phyloP scores from a whole-genome alignment of 2,888 invertebrate genomes.

The Ashinkailepas kermadecensis region DNA sequence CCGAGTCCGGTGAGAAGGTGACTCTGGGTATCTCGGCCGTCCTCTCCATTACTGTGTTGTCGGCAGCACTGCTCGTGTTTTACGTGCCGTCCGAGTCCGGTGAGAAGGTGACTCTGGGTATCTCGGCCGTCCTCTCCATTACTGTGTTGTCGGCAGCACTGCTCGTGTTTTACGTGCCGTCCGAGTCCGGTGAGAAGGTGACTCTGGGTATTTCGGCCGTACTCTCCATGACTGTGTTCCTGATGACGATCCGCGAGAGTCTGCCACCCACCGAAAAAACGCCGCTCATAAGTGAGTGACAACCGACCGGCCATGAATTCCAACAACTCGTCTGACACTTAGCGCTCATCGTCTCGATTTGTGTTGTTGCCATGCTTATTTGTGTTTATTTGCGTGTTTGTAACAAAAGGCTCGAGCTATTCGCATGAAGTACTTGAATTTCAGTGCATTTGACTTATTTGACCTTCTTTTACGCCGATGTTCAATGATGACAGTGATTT shows the following conservation, averaged over 20 bases:
- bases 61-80: constrained; percentile 70
- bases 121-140: constrained; percentile 78
- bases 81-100: constrained; percentile 82
- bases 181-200: constrained; percentile 79
- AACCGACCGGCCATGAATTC: background rate
- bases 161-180: constrained; percentile 78
- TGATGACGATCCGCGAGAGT: constrained; percentile 78
- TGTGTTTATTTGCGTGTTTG: no score
- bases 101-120: constrained; percentile 77
- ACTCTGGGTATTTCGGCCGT: constrained; percentile 77
- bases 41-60: constrained; percentile 82
- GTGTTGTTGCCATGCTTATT: no score
- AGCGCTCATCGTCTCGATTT: no score
- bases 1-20: constrained; percentile 79
- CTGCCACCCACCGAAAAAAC: constrained; percentile 80
- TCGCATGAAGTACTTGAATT: no score
- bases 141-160: constrained; percentile 80
- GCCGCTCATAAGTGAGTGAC: constrained; percentile 70
- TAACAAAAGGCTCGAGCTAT: no score
- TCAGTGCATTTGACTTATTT: no score
- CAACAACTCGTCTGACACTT: no score
- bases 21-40: constrained; percentile 77
- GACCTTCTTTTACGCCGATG: no score
- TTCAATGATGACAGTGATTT: no score
- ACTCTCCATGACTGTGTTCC: constrained; percentile 79